phyloP scores from a whole-genome alignment of 2,113 vertebrate species.

The Rhea americana region DNA sequence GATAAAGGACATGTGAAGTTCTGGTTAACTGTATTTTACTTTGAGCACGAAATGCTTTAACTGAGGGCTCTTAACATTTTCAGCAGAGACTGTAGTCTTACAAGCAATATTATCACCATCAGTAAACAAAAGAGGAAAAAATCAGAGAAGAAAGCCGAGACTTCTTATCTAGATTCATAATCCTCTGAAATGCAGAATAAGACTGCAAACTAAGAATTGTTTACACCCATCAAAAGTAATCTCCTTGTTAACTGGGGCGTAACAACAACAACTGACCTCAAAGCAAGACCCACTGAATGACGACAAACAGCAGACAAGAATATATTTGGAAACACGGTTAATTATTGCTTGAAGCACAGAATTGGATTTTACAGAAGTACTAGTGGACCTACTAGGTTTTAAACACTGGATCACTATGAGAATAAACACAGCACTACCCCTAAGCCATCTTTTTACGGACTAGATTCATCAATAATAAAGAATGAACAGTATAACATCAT shows the following conservation, averaged over 20 bases:
- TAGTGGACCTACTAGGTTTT: background rate
- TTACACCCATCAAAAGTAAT: slow-evolving; percentile 40
- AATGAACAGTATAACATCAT: background rate
- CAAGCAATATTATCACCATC: background rate
- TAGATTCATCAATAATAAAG: background rate
- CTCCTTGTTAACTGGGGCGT: slow-evolving; percentile 41
- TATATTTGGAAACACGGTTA: slow-evolving; percentile 16
- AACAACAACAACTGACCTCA: slow-evolving; percentile 44
- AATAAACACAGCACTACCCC: background rate
- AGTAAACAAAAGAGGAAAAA: background rate
- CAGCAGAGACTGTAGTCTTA: background rate
- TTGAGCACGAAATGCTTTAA: background rate
- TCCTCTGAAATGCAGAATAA: slow-evolving; percentile 34
- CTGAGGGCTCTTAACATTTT: background rate
- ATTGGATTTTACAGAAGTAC: background rate
- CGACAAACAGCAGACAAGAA: background rate
- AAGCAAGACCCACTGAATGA: slow-evolving; percentile 33
- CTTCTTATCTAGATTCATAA: background rate
- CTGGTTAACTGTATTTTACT: background rate
- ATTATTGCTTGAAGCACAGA: slow-evolving; percentile 47
- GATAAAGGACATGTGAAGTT: background rate
- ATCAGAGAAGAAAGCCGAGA: background rate
- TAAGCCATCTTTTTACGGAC: background rate
- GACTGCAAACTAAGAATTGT: slow-evolving; percentile 31
- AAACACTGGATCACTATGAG: background rate